These are phyloP conservation scores for Anabacerthia variegaticeps DNA, from an alignment of 2,797 vertebrate genomes.

Conservation along the genomic window DNA sequence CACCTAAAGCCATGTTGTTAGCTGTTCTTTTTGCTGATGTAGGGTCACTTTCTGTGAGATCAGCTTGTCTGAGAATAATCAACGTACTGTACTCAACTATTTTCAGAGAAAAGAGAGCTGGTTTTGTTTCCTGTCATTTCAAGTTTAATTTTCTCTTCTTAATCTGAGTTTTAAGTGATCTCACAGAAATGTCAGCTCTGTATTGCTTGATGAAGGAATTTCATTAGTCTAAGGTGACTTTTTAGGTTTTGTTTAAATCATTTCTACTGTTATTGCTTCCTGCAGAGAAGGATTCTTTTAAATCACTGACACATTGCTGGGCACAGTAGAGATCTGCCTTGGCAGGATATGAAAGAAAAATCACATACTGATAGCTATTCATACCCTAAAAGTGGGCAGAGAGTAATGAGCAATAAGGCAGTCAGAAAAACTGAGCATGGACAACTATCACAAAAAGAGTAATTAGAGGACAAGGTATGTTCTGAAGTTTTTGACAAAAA, in stretches of 20 bases:
- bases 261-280: conserved; percentile 35
- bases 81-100: background rate
- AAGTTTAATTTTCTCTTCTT: conserved; percentile 34
- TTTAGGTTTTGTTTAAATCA: conserved; percentile 55
- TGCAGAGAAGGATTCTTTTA: conserved; percentile 39
- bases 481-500: background rate
- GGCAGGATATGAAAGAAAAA: conserved; percentile 20
- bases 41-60: background rate
- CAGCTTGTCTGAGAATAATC: conserved; percentile 17
- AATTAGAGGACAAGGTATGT: background rate
- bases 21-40: background rate
- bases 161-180: conserved; percentile 27
- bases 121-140: background rate
- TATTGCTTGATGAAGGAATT: conserved; percentile 39
- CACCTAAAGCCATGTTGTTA: background rate
- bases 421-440: background rate
- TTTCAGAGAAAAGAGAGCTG: background rate
- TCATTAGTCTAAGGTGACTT: conserved; percentile 56
- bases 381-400: background rate
- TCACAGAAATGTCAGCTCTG: background rate
- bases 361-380: background rate
- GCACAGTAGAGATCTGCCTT: conserved; percentile 13
- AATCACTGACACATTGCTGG: background rate
- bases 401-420: background rate
- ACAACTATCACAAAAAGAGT: background rate